Conservation (phyloP, 2,888 invertebrate species). For the Allophyes oxyacanthae region DNA sequence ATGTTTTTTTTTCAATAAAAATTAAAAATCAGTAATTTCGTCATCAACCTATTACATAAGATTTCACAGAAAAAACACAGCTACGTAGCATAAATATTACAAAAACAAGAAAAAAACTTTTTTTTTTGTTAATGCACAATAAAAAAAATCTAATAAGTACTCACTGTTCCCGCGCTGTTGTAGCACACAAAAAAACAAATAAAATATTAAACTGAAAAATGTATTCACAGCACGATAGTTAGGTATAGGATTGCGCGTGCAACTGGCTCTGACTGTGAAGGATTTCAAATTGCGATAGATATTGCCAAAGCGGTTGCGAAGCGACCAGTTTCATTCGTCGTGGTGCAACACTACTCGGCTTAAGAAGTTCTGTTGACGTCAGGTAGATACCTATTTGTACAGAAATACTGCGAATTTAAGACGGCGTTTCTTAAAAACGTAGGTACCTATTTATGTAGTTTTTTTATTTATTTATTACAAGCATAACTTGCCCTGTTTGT, state of each 20-base stretch:
- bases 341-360: conserved; percentile 3
- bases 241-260: background rate
- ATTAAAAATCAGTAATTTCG: too few species aligned
- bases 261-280: background rate
- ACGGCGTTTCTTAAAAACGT: too few species aligned
- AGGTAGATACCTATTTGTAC: background rate
- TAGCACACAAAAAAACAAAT: background rate
- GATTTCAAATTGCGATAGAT: background rate
- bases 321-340: background rate
- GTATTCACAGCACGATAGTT: background rate
- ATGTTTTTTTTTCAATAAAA: too few species aligned
- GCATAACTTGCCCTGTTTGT: too few species aligned
- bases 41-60: too few species aligned
- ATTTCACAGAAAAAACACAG: too few species aligned
- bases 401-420: background rate
- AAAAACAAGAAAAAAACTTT: too few species aligned
- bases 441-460: too few species aligned
- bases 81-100: too few species aligned
- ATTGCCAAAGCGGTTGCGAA: conserved; percentile 3
- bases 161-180: background rate
- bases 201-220: background rate
- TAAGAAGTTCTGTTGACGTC: background rate
- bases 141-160: background rate
- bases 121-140: too few species aligned
- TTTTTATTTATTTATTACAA: too few species aligned